Evolutionary conservation across 2,797 vertebrate species (phyloP).

Genomic region (Sebastes oblongus): DNA sequence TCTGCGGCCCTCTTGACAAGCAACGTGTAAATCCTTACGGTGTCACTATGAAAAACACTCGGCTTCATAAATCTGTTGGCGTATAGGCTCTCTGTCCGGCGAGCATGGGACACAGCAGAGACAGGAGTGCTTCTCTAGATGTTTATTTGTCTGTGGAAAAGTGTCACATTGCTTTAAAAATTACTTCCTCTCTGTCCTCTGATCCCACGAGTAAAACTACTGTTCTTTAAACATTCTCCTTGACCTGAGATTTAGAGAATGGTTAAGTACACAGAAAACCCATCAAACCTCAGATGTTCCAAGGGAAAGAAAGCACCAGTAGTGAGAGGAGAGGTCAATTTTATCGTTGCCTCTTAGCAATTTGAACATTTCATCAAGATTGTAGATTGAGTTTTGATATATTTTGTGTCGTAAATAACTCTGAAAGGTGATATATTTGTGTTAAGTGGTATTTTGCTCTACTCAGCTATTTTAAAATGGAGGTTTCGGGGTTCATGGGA

Average conservation of each 20-base stretch:
- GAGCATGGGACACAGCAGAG: constrained; percentile 24
- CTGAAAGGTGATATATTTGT: neutral
- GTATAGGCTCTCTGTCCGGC: constrained; percentile 13
- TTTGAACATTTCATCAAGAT: constrained; percentile 8
- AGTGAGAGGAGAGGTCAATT: constrained; percentile 29
- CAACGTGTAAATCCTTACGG: constrained; percentile 75
- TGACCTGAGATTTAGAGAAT: constrained; percentile 60
- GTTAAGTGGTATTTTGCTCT: neutral
- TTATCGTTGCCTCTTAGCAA: constrained; percentile 9
- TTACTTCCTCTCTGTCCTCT: constrained; percentile 43
- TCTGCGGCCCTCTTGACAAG: constrained; percentile 67
- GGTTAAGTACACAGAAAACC: constrained; percentile 63
- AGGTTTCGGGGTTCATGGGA: neutral
- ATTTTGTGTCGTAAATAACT: neutral
- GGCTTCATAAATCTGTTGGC: constrained; percentile 76
- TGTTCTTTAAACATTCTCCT: constrained; percentile 54
- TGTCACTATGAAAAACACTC: constrained; percentile 75
- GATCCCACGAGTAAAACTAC: constrained; percentile 54
- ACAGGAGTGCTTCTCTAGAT: constrained; percentile 35
- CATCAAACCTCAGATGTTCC: constrained; percentile 57
- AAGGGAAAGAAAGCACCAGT: constrained; percentile 8
- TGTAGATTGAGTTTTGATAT: neutral
- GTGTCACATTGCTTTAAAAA: constrained; percentile 58
- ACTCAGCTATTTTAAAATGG: neutral
- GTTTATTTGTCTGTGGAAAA: constrained; percentile 67